Percentiles rank a stretch among this genome's conserved stretches.
Conservation (phyloP, 2,113 vertebrate species). For the Psilopsiagon aymara region DNA sequence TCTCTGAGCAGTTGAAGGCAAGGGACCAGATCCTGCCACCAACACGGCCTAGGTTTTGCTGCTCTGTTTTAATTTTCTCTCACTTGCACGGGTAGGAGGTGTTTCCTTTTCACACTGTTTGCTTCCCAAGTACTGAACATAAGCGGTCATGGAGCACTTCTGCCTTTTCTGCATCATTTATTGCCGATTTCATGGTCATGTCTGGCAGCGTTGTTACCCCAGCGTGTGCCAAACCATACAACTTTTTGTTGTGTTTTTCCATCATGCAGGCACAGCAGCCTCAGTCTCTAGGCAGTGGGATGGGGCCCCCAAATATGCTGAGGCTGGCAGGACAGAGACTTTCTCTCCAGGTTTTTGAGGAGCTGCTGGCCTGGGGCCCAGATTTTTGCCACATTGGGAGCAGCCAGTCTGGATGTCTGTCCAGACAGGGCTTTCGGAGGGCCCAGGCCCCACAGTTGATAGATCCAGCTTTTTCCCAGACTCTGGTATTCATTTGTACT, state of each 20-base stretch:
- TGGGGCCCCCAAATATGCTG: background rate
- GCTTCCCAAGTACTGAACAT: background rate
- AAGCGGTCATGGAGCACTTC: background rate
- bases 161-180: background rate
- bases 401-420: background rate
- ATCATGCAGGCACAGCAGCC: background rate
- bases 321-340: background rate
- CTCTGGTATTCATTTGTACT: background rate
- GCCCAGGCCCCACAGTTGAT: background rate
- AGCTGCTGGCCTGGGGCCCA: slow-evolving; percentile 13
- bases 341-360: background rate
- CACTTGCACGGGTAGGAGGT: background rate
- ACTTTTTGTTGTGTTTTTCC: background rate
- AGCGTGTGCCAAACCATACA: background rate
- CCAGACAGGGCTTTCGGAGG: background rate
- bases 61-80: background rate
- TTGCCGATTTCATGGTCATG: background rate
- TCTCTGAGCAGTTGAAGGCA: background rate
- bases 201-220: background rate
- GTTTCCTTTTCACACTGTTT: background rate
- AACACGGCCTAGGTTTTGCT: background rate
- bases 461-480: slow-evolving; percentile 26
- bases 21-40: background rate
- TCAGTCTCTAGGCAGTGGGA: slow-evolving; percentile 29
- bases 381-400: background rate